Conservation (phyloP, 2,888 invertebrate species). For the Noctua janthina region DNA sequence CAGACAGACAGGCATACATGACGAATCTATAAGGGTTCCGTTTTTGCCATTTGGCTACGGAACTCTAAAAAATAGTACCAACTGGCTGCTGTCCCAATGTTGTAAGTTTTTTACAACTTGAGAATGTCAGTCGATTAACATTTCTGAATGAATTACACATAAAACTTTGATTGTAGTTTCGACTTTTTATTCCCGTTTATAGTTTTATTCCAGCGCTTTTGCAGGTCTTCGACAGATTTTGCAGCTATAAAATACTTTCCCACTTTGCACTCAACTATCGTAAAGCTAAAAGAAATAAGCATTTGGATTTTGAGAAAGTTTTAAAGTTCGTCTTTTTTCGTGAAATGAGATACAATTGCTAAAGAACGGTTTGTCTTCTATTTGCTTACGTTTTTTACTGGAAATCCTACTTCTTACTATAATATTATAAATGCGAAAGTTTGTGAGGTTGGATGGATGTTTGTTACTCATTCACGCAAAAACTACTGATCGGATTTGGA, state of each 20-base stretch:
- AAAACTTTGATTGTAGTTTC: constrained; percentile 13
- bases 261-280: neutral
- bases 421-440: too few species aligned
- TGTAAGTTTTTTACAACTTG: constrained; percentile 27
- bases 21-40: too few species aligned
- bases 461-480: too few species aligned
- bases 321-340: neutral
- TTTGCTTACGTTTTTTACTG: neutral
- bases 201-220: neutral
- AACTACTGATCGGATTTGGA: too few species aligned
- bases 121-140: constrained; percentile 39
- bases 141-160: constrained; percentile 20
- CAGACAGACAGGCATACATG: too few species aligned
- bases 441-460: too few species aligned
- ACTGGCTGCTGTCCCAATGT: constrained; percentile 3
- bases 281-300: neutral
- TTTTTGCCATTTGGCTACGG: too few species aligned
- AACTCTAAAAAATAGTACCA: neutral
- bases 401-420: neutral
- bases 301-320: neutral
- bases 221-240: constrained; percentile 2
- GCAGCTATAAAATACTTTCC: constrained; percentile 4
- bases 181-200: neutral
- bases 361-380: neutral
- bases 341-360: neutral